Base-by-base conservation (phyloP, 2,113 vertebrate species). In the Ceratotherium simum region DNA sequence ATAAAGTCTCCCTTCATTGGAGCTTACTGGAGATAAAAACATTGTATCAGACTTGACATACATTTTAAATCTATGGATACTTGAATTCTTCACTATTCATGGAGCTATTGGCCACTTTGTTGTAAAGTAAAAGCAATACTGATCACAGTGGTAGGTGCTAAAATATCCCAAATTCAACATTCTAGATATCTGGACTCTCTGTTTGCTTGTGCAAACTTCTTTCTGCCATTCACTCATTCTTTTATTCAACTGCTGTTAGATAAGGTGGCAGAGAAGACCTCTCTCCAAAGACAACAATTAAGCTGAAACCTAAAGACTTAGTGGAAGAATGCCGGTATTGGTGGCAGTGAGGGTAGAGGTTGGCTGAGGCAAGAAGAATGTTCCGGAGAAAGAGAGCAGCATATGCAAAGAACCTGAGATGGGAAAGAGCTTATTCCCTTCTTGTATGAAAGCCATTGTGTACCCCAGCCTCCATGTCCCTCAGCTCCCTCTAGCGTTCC, bases 71-170 rank as follows among this genome's bases (percentile, higher is more conserved):
- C 62, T 58, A 14, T 29, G 39, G 67, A 21, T 31, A 72, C 54
- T 64, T 94, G 86, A 90, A 76, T 76, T 80, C 33, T 78, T 89
- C 39, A 18, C 51, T 70, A 39, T 29, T 96, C 42, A 54, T 31
- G 33, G 36, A 64, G 27, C 8, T 54, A 27, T 23, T 36, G 94
- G 23, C 31, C 31, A 83, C 31, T 29, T 67, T 31, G 29, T 78
- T 91, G 31, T 80, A 95, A 92, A 92, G 56, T 23, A 51, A 65
- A 90, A 96, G 33, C 39, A 56, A 17, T 8, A 33, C 5, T n/a
- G 70, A 75, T 54, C 54, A 11, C 7, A 54, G 8, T 8, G 3
- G 23, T 21, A 18, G 58, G 64, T 62, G n/a, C 25, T n/a, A 31
- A 85, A 78, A 80, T 51, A 39, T 9, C 12, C 2, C 6, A 72